Base-by-base conservation (phyloP, 1,140 invertebrate genomes). In the Argopecten irradians region DNA sequence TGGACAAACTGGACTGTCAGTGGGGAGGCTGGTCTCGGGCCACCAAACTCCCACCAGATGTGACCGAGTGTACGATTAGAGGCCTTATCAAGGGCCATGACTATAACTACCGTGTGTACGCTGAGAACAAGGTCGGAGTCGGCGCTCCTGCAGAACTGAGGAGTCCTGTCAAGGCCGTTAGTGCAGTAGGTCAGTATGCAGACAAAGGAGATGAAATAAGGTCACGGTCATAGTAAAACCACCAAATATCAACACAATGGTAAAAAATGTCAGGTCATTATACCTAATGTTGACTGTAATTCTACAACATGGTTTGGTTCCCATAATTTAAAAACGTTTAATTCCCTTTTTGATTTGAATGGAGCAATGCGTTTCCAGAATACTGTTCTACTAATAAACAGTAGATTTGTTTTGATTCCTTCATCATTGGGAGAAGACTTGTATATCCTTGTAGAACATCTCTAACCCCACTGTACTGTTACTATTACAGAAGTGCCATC, bases 51-150 rank as follows among this genome's bases (percentile, higher is more conserved):
- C 91, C 92, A 22, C 89, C 92, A 11, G 89, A 88, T 71, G 89
- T 87, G 33, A 93, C 92, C 13, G 91, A 87, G 82, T 92, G 91
- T 87, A 97, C 95, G 92, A 97, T 99, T n/a, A 97, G 97, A 0
- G 97, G 98, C 90, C 96, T 99, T 9, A 98, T 97, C 86, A 98
- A 99, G 96, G 98, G 98, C 90, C 98, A 99, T 92, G 97, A 98
- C 93, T 99, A 99, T 95, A 98, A 99, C 95, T 99, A 99, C 97
- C 96, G 99, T 87, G 97, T 99, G 0, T 98, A 98, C 93, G 99
- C 99, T 0, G 97, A 99, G 95, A 99, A 99, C 95, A 98, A 99
- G 22, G 98, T 99, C 94, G 99, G 99, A 22, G 96, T 98, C 86
- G 99, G 98, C 71, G 98, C 99, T 92, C 97, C 99, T 3, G 99